These are phyloP conservation scores for Gymnothorax javanicus DNA, from an alignment of 2,797 vertebrate species.

Conservation along the genomic window DNA sequence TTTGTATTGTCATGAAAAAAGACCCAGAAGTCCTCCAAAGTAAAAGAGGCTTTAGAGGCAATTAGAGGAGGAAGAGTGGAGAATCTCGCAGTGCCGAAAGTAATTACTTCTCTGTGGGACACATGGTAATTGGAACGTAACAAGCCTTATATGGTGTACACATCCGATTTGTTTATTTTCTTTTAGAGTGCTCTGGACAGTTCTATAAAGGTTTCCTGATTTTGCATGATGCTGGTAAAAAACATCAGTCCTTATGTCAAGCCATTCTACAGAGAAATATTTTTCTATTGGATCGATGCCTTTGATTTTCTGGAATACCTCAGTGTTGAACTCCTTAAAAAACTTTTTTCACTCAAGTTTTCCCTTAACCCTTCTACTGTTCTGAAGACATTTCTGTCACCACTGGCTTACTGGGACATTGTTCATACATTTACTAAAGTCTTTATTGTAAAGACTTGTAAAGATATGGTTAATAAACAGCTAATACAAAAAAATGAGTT, in stretches of 20 bases:
- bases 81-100: constrained; percentile 6
- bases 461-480: no score
- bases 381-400: no score
- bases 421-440: no score
- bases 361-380: no score
- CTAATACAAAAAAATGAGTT: no score
- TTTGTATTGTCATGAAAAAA: neutral
- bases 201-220: constrained; percentile 7
- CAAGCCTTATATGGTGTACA: constrained; percentile 1
- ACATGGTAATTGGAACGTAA: constrained; percentile 7
- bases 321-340: neutral
- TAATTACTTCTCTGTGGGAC: constrained; percentile 20
- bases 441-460: no score
- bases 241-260: neutral
- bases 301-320: neutral
- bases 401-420: no score
- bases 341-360: no score
- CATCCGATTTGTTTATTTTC: constrained; percentile 14
- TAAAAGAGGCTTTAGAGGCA: neutral
- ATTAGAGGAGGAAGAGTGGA: constrained; percentile 24
- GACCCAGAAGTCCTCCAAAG: neutral
- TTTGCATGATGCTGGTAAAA: neutral
- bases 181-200: neutral
- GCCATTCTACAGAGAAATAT: neutral
- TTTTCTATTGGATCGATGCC: neutral